Percentiles rank a stretch among this genome's conserved stretches.
phyloP scores from a whole-genome alignment of 2,888 invertebrate species.

The Epinotia ramella region DNA sequence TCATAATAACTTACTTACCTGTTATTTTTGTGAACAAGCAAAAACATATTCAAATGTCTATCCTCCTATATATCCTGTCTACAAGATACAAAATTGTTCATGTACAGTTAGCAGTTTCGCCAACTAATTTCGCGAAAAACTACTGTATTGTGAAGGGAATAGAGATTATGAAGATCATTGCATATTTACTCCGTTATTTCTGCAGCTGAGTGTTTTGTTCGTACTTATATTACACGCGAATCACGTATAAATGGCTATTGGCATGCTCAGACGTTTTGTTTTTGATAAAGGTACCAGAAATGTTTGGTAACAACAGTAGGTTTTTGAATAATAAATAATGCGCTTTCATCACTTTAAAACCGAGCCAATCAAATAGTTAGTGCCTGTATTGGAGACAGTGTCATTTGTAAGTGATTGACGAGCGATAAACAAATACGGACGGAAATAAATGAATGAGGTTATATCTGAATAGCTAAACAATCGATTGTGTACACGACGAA shows the following conservation, averaged over 20 bases:
- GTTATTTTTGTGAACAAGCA: neutral
- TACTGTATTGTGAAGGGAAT: too few species aligned
- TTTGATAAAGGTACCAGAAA: neutral
- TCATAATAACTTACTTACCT: neutral
- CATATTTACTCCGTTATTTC: too few species aligned
- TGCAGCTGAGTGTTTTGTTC: neutral
- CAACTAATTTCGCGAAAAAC: too few species aligned
- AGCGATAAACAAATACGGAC: too few species aligned
- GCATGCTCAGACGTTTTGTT: neutral
- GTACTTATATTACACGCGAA: neutral
- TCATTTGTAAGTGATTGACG: neutral
- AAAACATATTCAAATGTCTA: neutral
- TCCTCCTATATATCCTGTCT: too few species aligned
- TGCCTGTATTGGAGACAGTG: neutral
- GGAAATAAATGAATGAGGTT: too few species aligned
- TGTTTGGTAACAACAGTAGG: neutral
- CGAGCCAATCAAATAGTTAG: neutral
- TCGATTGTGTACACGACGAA: too few species aligned
- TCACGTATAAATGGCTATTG: slow-evolving; percentile 15
- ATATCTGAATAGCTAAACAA: too few species aligned
- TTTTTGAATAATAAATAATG: neutral
- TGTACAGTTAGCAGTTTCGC: neutral
- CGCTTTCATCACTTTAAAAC: neutral
- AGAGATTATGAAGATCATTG: too few species aligned
- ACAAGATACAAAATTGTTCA: neutral